Evolutionary conservation across 2,888 invertebrate species (phyloP), one percentile per base, ranked within the genome.

Genomic region (Megastigmus dorsalis): DNA sequence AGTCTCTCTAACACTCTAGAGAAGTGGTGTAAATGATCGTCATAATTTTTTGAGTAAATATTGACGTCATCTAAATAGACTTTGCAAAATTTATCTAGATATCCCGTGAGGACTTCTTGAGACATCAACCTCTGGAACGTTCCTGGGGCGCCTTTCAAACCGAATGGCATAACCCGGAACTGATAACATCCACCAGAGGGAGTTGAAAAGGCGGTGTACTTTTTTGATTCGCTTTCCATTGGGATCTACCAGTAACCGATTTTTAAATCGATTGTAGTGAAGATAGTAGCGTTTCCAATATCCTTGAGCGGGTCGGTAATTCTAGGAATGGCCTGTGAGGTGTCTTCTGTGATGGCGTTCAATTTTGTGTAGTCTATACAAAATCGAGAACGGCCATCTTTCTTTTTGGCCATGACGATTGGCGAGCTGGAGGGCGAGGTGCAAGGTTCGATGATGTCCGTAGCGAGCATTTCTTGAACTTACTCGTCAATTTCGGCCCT

Each of bases 201-300:
- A 0, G 82, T 82, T 15, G 79, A 43, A 60, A 84, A 84, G 0
- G 82, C 83, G 0, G 84, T 84, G n/a, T 79, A 74, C 41, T 65
- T 74, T 13, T 76, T 79, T 0, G 78, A 74, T 4, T 70, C 45
- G 3, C 57, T 66, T 2, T 75, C 77, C 77, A 85, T 76, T 2
- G 80, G 81, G 1, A 85, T 70, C 41, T 84, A 84, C 83, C 84
- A 85, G 50, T 84, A 85, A 4, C 84, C 82, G 57, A 79, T n/a
- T n/a, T n/a, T n/a, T n/a, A n/a, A n/a, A n/a, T n/a, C n/a, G n/a
- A n/a, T n/a, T n/a, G n/a, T n/a, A n/a, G n/a, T n/a, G n/a, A n/a
- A n/a, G n/a, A n/a, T n/a, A n/a, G n/a, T n/a, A n/a, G n/a, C n/a
- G n/a, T n/a, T n/a, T n/a, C n/a, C n/a, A n/a, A n/a, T n/a, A n/a